Base-by-base conservation (phyloP, 2,888 invertebrate genomes). In the Dyspetes luteomarginatus region DNA sequence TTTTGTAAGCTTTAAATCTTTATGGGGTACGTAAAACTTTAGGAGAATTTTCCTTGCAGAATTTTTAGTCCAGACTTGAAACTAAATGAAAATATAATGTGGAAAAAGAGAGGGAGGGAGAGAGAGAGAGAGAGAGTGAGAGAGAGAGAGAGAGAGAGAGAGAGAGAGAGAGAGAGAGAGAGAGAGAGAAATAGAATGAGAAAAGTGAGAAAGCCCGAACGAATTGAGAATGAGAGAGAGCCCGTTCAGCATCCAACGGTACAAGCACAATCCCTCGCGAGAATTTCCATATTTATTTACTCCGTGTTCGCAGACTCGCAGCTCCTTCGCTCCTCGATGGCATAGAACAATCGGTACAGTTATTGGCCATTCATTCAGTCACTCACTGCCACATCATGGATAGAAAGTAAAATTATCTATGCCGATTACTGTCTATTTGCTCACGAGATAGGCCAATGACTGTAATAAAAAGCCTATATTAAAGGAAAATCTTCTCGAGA, bases 281-380 rank as follows among this genome's bases (percentile, higher is more conserved):
- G 77, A 78, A 87, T 88, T 86, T 87, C 84, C 87, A 88, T 88
- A 87, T 87, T 83, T 85, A 86, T 85, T 45, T n/a, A n/a, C n/a
- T n/a, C n/a, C n/a, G n/a, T n/a, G n/a, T n/a, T n/a, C n/a, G n/a
- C n/a, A n/a, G n/a, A n/a, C n/a, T n/a, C n/a, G n/a, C n/a, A n/a
- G n/a, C n/a, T n/a, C n/a, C n/a, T n/a, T n/a, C n/a, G n/a, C n/a
- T n/a, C n/a, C n/a, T n/a, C n/a, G n/a, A n/a, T n/a, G n/a, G n/a
- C n/a, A n/a, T n/a, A n/a, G n/a, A n/a, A n/a, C n/a, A n/a, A 26
- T 41, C 15, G 4, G 15, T 60, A 22, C 43, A 56, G 26, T 69
- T 17, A 56, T 69, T 69, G 68, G 41, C 68, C 43, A 12, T 43
- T 5, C 28, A 24, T 30, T 2, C 9, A 1, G 19, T 2, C n/a